Evolutionary conservation across 2,888 invertebrate genomes (phyloP).

Genomic region (Brachyptera risi): DNA sequence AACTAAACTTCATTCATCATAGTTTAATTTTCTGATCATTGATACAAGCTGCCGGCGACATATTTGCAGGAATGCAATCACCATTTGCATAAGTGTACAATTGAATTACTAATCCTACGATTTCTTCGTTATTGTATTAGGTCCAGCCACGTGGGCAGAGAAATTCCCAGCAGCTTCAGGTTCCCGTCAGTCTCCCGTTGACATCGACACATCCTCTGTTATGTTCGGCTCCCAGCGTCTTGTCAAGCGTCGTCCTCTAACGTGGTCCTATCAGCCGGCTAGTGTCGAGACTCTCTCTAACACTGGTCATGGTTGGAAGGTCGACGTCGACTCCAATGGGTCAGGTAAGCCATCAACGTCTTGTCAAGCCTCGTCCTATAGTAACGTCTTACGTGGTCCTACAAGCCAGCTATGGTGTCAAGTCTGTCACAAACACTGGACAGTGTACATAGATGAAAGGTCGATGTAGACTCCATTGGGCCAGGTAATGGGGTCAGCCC

Average conservation of each 20-base stretch:
- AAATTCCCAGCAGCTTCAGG: constrained; percentile 80
- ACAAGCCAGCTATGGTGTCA: constrained; percentile 68
- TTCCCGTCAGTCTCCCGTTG: constrained; percentile 80
- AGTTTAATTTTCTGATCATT: background rate
- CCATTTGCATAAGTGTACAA: too few species aligned
- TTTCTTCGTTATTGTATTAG: too few species aligned
- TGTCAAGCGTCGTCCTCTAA: constrained; percentile 53
- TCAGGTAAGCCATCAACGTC: constrained; percentile 51
- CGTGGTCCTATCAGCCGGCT: constrained; percentile 71
- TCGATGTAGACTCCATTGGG: constrained; percentile 72
- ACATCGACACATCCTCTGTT: constrained; percentile 61
- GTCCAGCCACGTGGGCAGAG: constrained; percentile 79
- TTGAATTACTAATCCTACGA: too few species aligned
- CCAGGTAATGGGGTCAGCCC: too few species aligned
- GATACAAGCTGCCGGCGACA: background rate
- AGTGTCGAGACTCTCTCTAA: constrained; percentile 71
- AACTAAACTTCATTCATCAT: background rate
- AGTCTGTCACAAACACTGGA: constrained; percentile 62
- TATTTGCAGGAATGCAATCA: background rate
- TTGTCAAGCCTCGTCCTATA: background rate
- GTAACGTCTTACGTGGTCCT: constrained; percentile 64
- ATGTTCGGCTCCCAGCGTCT: constrained; percentile 56
- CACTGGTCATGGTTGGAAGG: constrained; percentile 84
- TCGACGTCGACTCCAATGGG: constrained; percentile 71
- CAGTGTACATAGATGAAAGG: constrained; percentile 83